Conservation (phyloP, 1,140 invertebrate species). For the Coptotermes formosanus region DNA sequence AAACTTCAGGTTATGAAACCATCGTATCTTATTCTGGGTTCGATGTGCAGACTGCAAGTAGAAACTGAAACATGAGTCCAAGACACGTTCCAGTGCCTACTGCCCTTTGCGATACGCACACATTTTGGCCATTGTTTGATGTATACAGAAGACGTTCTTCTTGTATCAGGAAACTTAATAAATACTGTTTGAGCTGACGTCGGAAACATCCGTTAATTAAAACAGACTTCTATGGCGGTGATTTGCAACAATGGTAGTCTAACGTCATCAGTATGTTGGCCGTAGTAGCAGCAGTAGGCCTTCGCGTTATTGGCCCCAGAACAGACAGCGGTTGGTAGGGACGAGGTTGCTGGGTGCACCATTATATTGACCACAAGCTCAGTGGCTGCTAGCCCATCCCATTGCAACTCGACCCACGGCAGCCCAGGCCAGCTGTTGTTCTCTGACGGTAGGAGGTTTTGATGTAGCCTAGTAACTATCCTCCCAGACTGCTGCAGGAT, state of each 20-base stretch:
- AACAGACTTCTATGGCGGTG: background rate
- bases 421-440: background rate
- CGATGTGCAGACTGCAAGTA: too few relatives aligned
- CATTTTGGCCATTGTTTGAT: too few relatives aligned
- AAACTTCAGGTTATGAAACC: too few relatives aligned
- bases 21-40: too few relatives aligned
- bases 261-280: background rate
- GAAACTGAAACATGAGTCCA: too few relatives aligned
- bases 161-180: too few relatives aligned
- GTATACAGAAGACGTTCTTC: too few relatives aligned
- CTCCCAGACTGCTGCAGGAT: too few relatives aligned
- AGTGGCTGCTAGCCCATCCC: background rate
- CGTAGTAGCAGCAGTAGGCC: background rate
- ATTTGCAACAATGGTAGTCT: background rate
- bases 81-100: too few relatives aligned
- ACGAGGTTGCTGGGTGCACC: background rate
- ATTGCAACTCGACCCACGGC: background rate
- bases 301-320: background rate
- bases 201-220: background rate
- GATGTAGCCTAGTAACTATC: too few relatives aligned
- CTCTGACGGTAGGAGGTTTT: background rate
- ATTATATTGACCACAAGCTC: background rate
- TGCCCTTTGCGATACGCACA: too few relatives aligned
- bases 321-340: background rate
- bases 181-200: too few relatives aligned